Evolutionary conservation across 2,113 vertebrate genomes (phyloP), one percentile per base, ranked within the genome.

Genomic region (Pluvialis apricaria): DNA sequence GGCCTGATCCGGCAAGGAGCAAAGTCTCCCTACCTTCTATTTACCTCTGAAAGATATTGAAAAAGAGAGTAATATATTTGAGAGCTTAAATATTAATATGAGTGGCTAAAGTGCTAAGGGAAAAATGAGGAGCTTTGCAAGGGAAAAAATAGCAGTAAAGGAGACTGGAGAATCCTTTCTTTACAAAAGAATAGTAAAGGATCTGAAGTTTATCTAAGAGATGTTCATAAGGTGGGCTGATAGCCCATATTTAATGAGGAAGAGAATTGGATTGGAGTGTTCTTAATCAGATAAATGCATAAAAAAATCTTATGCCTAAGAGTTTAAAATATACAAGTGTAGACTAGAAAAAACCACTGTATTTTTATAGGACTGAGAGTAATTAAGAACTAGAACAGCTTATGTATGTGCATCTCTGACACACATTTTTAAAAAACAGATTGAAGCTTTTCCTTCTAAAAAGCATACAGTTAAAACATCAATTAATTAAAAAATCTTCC

Each of bases 381-480:
- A 96, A 95, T 92, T 94, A 92, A 71, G 64, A 87, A 61, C 57
- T 94, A 57, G 76, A 96, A 84, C 60, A 88, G 20, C 3, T 82
- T 85, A 85, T 73, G 4, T 34, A 66, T 83, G 11, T 62, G 7
- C 69, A 84, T 94, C 36, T 92, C 64, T 84, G 80, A 20, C 68
- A 92, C 86, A 94, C 38, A 84, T 86, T 91, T 84, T 84, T 6
- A 45, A 90, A 96, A 92, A 92, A 49, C 76, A 96, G 61, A 92
- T 79, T 90, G 88, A 86, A 80, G 42, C 18, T 66, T 88, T 92
- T 90, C 31, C 26, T 80, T 88, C 66, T 85, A 66, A 90, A 92
- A 94, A 77, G 6, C 29, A 36, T 26, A 38, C 8, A 55, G 9
- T 75, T 96, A 73, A 90, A 92, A 78, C 16, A 86, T 54, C 34